Base-by-base conservation (phyloP, 2,113 vertebrate genomes). In the Nematolebias whitei region DNA sequence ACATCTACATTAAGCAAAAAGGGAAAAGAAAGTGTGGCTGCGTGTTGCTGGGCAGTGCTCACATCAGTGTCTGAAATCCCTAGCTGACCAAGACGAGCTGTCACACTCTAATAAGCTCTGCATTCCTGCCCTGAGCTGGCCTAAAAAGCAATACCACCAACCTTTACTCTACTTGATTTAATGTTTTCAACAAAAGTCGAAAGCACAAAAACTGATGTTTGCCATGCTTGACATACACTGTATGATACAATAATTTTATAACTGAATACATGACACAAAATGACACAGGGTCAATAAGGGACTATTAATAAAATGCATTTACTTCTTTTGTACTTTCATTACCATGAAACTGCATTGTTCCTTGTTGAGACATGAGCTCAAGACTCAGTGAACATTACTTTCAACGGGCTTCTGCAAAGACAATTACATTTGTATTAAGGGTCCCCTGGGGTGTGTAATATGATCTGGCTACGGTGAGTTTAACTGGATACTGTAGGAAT, bases 341-440 rank as follows among this genome's bases (percentile, higher is more conserved):
- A 89, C 86, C 82, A 67, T 72, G 71, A 41, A 81, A 79, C 35
- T 57, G 35, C 67, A 65, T 49, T 24, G 12, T 29, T 26, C 41
- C 35, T 40, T 12, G 3, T 56, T 57, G 59, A 51, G 18, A 66
- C 68, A 65, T 59, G 44, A 68, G 67, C 53, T 69, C 50, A 45
- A 23, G 53, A 35, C 56, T 76, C 70, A 44, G 62, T 22, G 5
- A 83, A 79, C 74, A 76, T 66, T 74, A n/a, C 50, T 57, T 67
- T 50, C 61, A 67, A 74, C 59, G 45, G 24, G 68, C 40, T 44
- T 79, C 72, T 63, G 58, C 79, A 54, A 71, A 84, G 79, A 85
- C 85, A 82, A 84, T 86, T 84, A 84, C 69, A 85, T 90, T 75
- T 82, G 74, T 80, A 84, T 81, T 84, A 87, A 64, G 54, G 62